These are phyloP conservation scores for Drosophila eohydei DNA, from an alignment of 2,888 invertebrate genomes.

Conservation along the genomic window DNA sequence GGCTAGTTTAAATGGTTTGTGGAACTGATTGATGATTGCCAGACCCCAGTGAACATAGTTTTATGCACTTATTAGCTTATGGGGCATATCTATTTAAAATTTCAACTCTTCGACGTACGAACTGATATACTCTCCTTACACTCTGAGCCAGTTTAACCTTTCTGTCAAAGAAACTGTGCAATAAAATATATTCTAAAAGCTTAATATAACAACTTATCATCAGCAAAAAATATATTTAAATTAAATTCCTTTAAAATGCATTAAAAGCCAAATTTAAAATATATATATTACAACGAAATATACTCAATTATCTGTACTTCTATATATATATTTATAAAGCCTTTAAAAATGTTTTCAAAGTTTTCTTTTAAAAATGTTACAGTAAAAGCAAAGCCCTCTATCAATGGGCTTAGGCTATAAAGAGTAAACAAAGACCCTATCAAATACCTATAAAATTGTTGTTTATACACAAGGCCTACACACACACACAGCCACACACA, in stretches of 20 bases:
- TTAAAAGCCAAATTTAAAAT: background rate
- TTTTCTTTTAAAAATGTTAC: background rate
- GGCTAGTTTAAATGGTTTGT: background rate
- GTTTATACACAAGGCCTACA: constrained; percentile 2
- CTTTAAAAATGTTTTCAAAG: background rate
- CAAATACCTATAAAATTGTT: constrained; percentile 7
- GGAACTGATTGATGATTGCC: background rate
- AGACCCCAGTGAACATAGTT: background rate
- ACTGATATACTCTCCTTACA: background rate
- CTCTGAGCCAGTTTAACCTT: background rate
- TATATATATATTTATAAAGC: background rate
- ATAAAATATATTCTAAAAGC: background rate
- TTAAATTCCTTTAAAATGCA: too few relatives aligned
- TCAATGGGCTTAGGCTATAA: background rate
- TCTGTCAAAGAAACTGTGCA: too few relatives aligned
- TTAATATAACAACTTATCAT: background rate
- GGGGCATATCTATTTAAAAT: background rate
- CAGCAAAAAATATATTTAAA: background rate
- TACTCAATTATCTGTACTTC: background rate
- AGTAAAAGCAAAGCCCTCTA: background rate
- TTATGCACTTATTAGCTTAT: background rate
- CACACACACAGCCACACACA: background rate
- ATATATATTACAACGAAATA: background rate
- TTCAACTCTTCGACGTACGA: background rate
- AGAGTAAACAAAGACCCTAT: background rate